phyloP scores from a whole-genome alignment of 2,113 vertebrate species.

The Zosterops borbonicus region DNA sequence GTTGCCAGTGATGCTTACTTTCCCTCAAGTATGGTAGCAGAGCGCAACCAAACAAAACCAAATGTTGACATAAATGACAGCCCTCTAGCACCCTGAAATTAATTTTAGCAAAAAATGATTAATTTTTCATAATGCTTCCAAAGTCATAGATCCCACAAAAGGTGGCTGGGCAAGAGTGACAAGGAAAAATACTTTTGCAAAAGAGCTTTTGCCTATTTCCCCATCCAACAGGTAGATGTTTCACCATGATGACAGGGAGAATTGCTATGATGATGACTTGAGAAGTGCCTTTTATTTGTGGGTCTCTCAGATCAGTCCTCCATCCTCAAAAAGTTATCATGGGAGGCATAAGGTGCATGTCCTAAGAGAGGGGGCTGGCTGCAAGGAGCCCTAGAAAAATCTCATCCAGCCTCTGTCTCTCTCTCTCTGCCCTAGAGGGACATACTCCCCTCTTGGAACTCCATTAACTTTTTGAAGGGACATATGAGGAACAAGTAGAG shows the following conservation, averaged over 20 bases:
- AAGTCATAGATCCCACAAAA: background rate
- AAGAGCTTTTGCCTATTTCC: background rate
- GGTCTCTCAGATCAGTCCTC: background rate
- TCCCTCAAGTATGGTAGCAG: background rate
- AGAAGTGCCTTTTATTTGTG: background rate
- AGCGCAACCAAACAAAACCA: background rate
- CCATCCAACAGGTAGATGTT: background rate
- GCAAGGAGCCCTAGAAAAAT: background rate
- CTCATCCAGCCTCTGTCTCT: background rate
- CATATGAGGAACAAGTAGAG: background rate
- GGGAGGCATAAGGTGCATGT: rapidly evolving
- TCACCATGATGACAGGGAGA: background rate
- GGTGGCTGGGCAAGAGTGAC: background rate
- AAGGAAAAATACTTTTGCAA: background rate
- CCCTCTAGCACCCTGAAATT: background rate
- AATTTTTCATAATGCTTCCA: background rate
- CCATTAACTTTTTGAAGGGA: background rate
- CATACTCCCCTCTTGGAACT: background rate
- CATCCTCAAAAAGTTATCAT: background rate
- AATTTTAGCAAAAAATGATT: background rate
- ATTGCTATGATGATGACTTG: background rate
- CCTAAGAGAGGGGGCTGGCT: background rate
- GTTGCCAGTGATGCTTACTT: background rate
- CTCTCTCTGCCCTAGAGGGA: background rate
- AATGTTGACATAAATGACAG: background rate